Base-by-base conservation (phyloP, 2,888 invertebrate genomes). In the Lysandra coridon region DNA sequence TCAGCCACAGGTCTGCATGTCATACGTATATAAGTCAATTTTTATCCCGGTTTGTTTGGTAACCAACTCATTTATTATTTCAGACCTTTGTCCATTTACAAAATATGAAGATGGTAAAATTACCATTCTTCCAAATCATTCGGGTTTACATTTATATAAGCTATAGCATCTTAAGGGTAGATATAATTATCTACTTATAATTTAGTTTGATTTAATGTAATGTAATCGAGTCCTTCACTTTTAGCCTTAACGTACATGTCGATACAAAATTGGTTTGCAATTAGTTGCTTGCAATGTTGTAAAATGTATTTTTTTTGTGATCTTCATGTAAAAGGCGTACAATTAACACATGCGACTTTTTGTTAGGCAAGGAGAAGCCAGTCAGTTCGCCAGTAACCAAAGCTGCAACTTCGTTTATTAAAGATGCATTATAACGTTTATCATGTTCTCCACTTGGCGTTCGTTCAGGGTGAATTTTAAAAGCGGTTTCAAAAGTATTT, bases 371-470 rank as follows among this genome's bases (percentile, higher is more conserved):
- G 14, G 53, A 14, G 53, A 57, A 7, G 53, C 7, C 14, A 57
- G 7, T 57, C 14, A 1, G 12, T 57, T 85, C 82, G 30, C 85
- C 84, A 79, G 49, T 37, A 0, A 87, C 83, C 77, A 87, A 37
- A 77, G 84, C 85, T 7, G 85, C 85, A 6, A 86, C 82, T 82
- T 87, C 85, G 79, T 85, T 84, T 7, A 80, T 82, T 23, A 82
- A 74, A 0, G 86, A 83, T 40, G 83, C 85, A 82, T 87, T 85
- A 78, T 82, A 86, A 1, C 85, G 83, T 69, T 86, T 80, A 78
- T 81, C 84, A 82, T 87, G 86, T 84, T 86, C 83, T 12, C 84
- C 86, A 40, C 82, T 73, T 80, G 86, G 86, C 3, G 80, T 82
- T 60, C 84, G 83, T 44, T 87, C 86, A 30, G 85, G 81, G 78